Evolutionary conservation across 2,888 invertebrate species (phyloP).

Genomic region (Alitta virens): DNA sequence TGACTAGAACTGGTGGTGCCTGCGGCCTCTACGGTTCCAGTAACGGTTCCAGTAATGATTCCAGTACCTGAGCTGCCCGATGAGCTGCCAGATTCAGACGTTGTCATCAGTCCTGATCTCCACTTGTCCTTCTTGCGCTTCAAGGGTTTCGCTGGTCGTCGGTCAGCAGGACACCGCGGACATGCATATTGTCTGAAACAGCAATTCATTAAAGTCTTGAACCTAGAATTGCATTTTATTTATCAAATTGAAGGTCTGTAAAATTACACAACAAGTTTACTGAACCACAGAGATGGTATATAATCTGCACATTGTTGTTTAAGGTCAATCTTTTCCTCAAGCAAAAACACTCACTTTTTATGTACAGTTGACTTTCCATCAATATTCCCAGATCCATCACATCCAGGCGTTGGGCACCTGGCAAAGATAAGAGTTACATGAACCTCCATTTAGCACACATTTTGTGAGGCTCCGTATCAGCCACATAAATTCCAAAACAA

Average conservation of each 20-base stretch:
- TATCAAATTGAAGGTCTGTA: too few relatives aligned
- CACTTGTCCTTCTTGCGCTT: constrained; percentile 1
- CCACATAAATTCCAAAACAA: too few relatives aligned
- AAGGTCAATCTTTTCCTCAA: too few relatives aligned
- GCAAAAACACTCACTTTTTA: constrained; percentile 38
- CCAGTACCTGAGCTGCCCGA: constrained; percentile 8
- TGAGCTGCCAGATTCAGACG: not conserved
- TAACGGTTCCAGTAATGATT: too few relatives aligned
- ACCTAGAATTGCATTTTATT: not conserved
- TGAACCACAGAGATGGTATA: too few relatives aligned
- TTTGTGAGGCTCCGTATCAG: too few relatives aligned
- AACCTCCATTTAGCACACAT: too few relatives aligned
- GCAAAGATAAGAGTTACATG: too few relatives aligned
- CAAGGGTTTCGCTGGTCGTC: constrained; percentile 31
- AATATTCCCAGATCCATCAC: constrained; percentile 54
- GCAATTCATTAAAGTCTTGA: not conserved
- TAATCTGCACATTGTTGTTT: too few relatives aligned
- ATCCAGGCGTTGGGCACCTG: constrained; percentile 54
- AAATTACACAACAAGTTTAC: too few relatives aligned
- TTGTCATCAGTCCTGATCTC: not conserved
- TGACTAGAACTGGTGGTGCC: not conserved
- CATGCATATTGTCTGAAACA: constrained; percentile 41
- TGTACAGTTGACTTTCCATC: constrained; percentile 51
- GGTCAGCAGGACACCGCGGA: constrained; percentile 37
- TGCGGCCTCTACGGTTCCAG: not conserved